phyloP scores from a whole-genome alignment of 1,140 invertebrate genomes.

The Atta texana region DNA sequence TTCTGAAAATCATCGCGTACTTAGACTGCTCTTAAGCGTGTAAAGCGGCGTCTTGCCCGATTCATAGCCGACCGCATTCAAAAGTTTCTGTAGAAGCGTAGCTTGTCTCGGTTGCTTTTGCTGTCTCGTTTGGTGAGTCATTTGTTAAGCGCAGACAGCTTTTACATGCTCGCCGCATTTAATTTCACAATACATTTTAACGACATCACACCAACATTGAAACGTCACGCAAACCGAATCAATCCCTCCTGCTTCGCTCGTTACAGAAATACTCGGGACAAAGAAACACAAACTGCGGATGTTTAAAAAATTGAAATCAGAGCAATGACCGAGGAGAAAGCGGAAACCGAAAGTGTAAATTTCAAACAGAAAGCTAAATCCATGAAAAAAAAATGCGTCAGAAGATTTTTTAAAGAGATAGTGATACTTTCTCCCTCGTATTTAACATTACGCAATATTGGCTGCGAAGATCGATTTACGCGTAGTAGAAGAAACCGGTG shows the following conservation, averaged over 20 bases:
- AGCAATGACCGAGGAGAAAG: background rate
- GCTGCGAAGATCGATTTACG: constrained; percentile 52
- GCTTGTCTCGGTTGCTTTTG: constrained; percentile 11
- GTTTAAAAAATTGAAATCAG: constrained; percentile 12
- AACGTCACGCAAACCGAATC: constrained; percentile 44
- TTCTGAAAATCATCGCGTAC: constrained; percentile 49
- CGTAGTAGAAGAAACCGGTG: constrained; percentile 29
- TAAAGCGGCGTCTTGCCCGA: constrained; percentile 31
- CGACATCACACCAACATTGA: constrained; percentile 61
- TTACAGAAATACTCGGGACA: constrained; percentile 4
- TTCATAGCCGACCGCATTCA: constrained; percentile 55
- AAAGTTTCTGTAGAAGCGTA: constrained; percentile 48
- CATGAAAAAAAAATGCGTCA: background rate
- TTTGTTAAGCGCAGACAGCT: constrained; percentile 71
- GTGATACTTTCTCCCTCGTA: background rate
- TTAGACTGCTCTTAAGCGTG: constrained; percentile 30
- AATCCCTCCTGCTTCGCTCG: constrained; percentile 33
- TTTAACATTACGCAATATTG: constrained; percentile 33
- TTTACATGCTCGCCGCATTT: constrained; percentile 66
- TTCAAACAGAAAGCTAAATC: background rate
- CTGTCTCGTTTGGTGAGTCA: constrained; percentile 53
- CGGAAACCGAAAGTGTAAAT: background rate
- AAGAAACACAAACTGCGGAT: constrained; percentile 11
- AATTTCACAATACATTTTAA: constrained; percentile 73
- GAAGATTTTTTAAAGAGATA: background rate